A percentile compares a stretch with the other conserved stretches of the same genome.
Evolutionary conservation across 23 tunicate species (phyloP).

Genomic region (Oikopleura dioica): DNA sequence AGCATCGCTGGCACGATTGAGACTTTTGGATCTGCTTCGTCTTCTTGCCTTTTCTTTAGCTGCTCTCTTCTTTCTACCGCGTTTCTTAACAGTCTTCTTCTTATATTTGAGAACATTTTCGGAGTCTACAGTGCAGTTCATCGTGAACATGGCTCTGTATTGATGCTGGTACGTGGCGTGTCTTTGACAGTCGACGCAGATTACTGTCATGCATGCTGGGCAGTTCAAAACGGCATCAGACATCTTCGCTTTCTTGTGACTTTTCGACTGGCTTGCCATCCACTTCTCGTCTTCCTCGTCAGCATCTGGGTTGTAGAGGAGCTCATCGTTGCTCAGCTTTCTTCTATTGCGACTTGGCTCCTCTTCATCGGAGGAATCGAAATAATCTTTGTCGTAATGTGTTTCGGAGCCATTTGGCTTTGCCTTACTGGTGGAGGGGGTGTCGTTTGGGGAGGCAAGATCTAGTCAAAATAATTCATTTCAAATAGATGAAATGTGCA

Average conservation of each 20-base stretch:
- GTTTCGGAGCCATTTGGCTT: too few species aligned
- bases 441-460: too few species aligned
- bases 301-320: slow-evolving; percentile 66
- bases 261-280: slow-evolving; percentile 31
- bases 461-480: too few species aligned
- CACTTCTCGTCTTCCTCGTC: slow-evolving; percentile 68
- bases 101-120: slow-evolving; percentile 37
- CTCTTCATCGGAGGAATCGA: slow-evolving; percentile 10
- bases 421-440: too few species aligned
- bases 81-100: slow-evolving; percentile 30
- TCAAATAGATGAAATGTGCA: not conserved
- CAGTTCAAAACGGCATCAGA: slow-evolving; percentile 27
- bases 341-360: not conserved
- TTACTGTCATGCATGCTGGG: slow-evolving; percentile 54
- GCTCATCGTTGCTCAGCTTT: slow-evolving; percentile 35
- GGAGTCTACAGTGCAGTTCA: slow-evolving; percentile 35
- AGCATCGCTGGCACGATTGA: not conserved
- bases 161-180: slow-evolving; percentile 51
- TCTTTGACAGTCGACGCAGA: slow-evolving; percentile 64
- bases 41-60: not conserved
- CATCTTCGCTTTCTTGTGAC: slow-evolving; percentile 9
- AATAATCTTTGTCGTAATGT: not conserved
- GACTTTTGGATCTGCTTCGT: not conserved
- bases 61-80: slow-evolving; percentile 17
- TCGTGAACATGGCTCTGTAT: slow-evolving; percentile 73